phyloP scores from a whole-genome alignment of 2,797 vertebrate species.

The Emydoidea blandingii region DNA sequence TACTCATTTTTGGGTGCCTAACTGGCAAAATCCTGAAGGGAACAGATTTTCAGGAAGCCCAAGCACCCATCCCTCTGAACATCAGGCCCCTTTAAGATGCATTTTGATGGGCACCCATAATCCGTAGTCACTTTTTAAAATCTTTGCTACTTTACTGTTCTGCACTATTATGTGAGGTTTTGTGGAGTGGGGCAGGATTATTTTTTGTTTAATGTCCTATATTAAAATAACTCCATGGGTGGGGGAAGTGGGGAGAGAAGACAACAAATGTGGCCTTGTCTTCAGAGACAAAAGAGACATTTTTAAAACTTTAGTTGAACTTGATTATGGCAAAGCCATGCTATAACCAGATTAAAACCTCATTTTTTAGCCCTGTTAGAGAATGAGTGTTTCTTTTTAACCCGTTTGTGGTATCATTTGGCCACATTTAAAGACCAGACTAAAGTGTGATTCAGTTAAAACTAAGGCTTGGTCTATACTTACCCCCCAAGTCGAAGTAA shows the following conservation, averaged over 20 bases:
- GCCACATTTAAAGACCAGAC: neutral
- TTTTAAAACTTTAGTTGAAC: neutral
- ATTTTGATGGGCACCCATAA: neutral
- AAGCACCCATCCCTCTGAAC: neutral
- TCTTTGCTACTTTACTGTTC: neutral
- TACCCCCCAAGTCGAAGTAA: no score
- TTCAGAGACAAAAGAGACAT: neutral
- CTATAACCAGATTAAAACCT: neutral
- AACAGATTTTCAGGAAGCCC: constrained; percentile 25
- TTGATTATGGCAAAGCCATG: accelerated
- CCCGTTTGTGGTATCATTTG: neutral
- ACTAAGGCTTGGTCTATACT: no score
- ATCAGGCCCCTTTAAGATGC: neutral
- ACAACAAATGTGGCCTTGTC: neutral
- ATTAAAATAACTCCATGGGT: neutral
- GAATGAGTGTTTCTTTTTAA: neutral
- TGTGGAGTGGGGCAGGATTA: neutral
- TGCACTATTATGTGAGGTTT: neutral
- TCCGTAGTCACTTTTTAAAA: neutral
- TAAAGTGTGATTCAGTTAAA: neutral
- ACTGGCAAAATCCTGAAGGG: accelerated
- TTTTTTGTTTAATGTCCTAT: neutral
- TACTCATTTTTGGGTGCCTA: neutral
- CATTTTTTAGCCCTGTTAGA: neutral
- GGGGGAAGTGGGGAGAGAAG: neutral